Base-by-base conservation (phyloP, 2,113 vertebrate species). In the Rafetus swinhoei region DNA sequence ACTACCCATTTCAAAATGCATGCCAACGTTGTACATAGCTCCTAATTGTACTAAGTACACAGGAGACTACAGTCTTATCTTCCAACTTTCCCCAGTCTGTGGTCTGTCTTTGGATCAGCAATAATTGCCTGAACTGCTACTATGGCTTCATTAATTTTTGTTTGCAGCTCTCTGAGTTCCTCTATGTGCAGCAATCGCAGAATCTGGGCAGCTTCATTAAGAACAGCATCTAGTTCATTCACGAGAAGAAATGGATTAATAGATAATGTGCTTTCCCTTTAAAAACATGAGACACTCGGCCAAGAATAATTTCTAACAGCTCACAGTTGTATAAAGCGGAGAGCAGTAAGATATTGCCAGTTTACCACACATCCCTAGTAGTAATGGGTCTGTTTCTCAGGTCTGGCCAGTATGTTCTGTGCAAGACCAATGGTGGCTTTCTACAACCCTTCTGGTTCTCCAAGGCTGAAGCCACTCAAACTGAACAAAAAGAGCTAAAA, bases 121-220 rank as follows among this genome's bases (percentile, higher is more conserved):
- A 99, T 99, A 91, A 99, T 99, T 12, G 99, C 99, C 98, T 99
- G 99, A 4, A 99, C 99, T 0, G 99, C 99, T 24, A 99, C 99
- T 7, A 99, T 99, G 85, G 99, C 99, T 82, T 99, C 99, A 24
- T 99, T 99, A 85, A 99, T 99, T 95, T 98, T 99, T 1, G 99
- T 99, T 85, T 99, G 99, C 82, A 99, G 98, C 96, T 99, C 99
- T 52, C 99, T 97, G 84, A 99, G 99, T 97, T 99, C 99, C 97
- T 99, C 99, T 94, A 99, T 98, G 94, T 99, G 99, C 96, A 99
- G 98, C 96, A 99, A 97, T 5, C 99, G 98, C 14, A 99, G 98
- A 55, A 99, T 99, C 9, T 99, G 98, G 65, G 99, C 99, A 3
- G 99, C 99, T 90, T 99, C 99, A 4, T 99, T 99, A 94, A 99